A percentile compares a stretch with the other conserved stretches of the same genome.
Evolutionary conservation across 2,797 vertebrate genomes (phyloP).

Genomic region (Rhyacichthys aspro): DNA sequence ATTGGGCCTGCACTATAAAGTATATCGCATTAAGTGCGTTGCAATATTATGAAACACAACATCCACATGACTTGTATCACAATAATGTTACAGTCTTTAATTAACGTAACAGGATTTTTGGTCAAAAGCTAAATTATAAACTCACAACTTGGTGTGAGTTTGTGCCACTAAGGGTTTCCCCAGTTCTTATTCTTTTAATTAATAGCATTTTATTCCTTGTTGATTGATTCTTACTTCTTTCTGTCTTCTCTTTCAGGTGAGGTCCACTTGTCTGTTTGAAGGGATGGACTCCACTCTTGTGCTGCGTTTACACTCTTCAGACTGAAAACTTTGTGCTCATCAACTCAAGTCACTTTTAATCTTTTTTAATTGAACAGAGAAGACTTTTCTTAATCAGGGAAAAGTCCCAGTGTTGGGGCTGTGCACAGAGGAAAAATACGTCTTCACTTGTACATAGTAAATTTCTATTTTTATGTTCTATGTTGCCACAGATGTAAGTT

Average conservation of each 20-base stretch:
- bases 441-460: slow-evolving; percentile 51
- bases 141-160: no score
- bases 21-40: no score
- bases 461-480: slow-evolving; percentile 15
- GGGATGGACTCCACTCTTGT: neutral
- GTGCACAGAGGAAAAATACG: slow-evolving; percentile 46
- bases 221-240: neutral
- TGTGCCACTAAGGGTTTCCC: no score
- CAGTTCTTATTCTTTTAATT: no score
- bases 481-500: slow-evolving; percentile 48
- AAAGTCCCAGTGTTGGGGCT: slow-evolving; percentile 26
- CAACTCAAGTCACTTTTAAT: slow-evolving; percentile 39
- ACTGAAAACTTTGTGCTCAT: no score
- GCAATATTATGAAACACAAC: no score
- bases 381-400: slow-evolving; percentile 66
- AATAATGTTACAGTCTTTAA: no score
- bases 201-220: no score
- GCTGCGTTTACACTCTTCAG: slow-evolving; percentile 16
- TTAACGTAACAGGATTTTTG: no score
- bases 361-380: neutral
- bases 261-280: neutral
- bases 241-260: slow-evolving; percentile 35
- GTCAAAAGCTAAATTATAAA: no score
- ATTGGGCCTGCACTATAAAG: no score
- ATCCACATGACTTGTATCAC: no score